Conservation (phyloP, 2,888 invertebrate species). For the Agrochola litura region DNA sequence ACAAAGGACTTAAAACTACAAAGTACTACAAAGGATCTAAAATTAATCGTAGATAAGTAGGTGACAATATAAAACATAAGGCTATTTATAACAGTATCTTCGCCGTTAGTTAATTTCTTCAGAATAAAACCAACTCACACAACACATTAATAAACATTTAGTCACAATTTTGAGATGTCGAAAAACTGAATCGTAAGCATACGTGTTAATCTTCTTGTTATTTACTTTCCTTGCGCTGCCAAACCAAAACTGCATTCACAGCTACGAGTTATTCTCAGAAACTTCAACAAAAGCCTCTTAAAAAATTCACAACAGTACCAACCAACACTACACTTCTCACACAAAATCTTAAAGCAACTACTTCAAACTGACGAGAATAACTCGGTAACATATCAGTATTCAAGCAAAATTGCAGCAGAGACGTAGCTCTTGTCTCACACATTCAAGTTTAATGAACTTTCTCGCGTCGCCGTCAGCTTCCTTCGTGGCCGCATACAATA, state of each 20-base stretch:
- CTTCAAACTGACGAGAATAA: slow-evolving; percentile 45
- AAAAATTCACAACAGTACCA: neutral
- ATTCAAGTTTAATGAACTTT: slow-evolving; percentile 59
- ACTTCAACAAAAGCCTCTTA: neutral
- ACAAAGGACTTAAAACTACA: too few species aligned
- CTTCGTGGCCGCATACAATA: slow-evolving; percentile 65
- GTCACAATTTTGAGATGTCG: slow-evolving; percentile 52
- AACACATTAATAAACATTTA: slow-evolving; percentile 74
- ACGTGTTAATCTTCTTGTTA: neutral
- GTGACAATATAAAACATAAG: too few species aligned
- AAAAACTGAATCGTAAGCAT: neutral
- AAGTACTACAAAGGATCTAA: too few species aligned
- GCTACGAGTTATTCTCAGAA: neutral
- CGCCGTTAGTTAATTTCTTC: neutral
- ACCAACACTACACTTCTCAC: slow-evolving; percentile 9
- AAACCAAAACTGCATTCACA: neutral
- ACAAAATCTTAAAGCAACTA: slow-evolving; percentile 43
- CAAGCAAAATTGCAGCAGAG: slow-evolving; percentile 44
- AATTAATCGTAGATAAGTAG: too few species aligned
- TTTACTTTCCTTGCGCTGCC: neutral
- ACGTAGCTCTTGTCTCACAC: slow-evolving; percentile 23
- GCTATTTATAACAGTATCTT: too few species aligned
- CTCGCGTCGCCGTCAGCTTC: slow-evolving; percentile 24
- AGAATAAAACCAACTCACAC: slow-evolving; percentile 53
- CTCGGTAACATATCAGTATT: slow-evolving; percentile 39